Percentiles rank a stretch among this genome's conserved stretches.
These are phyloP conservation scores for Sympetrum striolatum DNA, from an alignment of 2,888 invertebrate genomes.

Conservation along the genomic window DNA sequence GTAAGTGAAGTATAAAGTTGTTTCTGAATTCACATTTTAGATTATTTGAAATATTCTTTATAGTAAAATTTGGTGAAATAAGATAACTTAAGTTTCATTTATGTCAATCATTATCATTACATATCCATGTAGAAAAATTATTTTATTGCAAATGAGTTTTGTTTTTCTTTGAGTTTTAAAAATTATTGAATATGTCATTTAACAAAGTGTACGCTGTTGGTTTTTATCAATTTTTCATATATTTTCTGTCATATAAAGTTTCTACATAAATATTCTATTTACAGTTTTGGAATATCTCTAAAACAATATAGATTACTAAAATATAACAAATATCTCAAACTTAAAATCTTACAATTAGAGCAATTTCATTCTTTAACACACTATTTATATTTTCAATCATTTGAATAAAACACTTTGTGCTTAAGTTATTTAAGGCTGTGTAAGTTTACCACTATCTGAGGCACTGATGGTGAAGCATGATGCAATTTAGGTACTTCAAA, in stretches of 20 bases:
- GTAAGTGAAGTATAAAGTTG: too few species aligned
- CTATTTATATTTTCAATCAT: not conserved
- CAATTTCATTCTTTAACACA: not conserved
- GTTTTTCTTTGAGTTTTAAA: not conserved
- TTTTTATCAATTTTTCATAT: not conserved
- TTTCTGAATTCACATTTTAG: too few species aligned
- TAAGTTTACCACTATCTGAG: not conserved
- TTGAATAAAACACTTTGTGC: not conserved
- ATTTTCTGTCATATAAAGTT: not conserved
- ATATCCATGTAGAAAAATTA: not conserved
- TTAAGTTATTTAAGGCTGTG: not conserved
- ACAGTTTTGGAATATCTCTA: not conserved
- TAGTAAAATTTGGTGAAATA: not conserved
- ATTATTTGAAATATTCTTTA: not conserved
- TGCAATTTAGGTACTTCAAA: not conserved
- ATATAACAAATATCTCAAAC: not conserved
- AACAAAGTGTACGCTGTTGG: not conserved
- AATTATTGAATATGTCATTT: not conserved
- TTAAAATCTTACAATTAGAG: not conserved
- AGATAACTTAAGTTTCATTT: not conserved
- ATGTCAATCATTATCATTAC: not conserved
- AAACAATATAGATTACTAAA: not conserved
- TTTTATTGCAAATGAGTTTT: too few species aligned
- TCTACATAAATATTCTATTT: not conserved
- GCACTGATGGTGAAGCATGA: conserved; percentile 22